Evolutionary conservation across 2,113 vertebrate species (phyloP).

Genomic region (Suricata suricatta): DNA sequence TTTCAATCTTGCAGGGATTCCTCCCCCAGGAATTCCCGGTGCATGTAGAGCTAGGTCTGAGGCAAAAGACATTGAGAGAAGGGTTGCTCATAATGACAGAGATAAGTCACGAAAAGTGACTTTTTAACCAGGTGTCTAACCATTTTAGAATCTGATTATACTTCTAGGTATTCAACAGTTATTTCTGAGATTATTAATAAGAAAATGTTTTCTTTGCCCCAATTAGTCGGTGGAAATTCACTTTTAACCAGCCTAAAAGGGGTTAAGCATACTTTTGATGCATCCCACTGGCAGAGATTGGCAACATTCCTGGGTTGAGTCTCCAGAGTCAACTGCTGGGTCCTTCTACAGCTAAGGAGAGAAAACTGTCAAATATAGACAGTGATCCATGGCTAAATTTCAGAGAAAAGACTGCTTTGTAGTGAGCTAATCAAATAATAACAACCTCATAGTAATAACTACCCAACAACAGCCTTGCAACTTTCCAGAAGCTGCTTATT

Average conservation of each 20-base stretch:
- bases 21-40: neutral
- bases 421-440: constrained; percentile 73
- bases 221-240: neutral
- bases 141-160: neutral
- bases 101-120: neutral
- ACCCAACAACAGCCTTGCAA: neutral
- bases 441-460: constrained; percentile 48
- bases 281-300: constrained; percentile 34
- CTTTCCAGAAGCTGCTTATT: constrained; percentile 66
- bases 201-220: constrained; percentile 4
- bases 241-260: neutral
- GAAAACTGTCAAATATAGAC: constrained; percentile 45
- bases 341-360: constrained; percentile 64
- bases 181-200: constrained; percentile 31
- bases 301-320: constrained; percentile 49
- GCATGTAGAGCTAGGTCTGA: neutral
- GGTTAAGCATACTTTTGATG: neutral
- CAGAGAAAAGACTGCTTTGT: constrained; percentile 55
- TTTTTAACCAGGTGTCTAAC: neutral
- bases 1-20: neutral
- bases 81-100: neutral
- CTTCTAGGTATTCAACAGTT: neutral
- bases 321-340: constrained; percentile 52
- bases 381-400: constrained; percentile 33
- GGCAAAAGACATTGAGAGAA: neutral